Base-by-base conservation (phyloP, 2,888 invertebrate species). In the Zhuqinia jingwanae region DNA sequence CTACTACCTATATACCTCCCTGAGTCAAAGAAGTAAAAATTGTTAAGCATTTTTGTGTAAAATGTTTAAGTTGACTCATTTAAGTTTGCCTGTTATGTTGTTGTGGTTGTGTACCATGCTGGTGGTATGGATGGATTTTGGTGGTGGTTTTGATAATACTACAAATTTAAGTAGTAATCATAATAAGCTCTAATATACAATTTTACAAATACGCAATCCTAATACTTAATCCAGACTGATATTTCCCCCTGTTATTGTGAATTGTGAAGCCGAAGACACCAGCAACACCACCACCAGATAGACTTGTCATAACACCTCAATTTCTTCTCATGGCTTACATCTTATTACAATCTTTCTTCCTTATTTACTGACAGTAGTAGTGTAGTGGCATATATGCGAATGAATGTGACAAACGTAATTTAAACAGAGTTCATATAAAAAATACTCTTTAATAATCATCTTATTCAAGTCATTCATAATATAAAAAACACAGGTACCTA, bases 281-380 rank as follows among this genome's bases (percentile, higher is more conserved):
- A n/a, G n/a, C n/a, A n/a, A n/a, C n/a, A n/a, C n/a, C n/a, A n/a
- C n/a, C n/a, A n/a, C n/a, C n/a, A n/a, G n/a, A n/a, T n/a, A n/a
- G n/a, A n/a, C n/a, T n/a, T n/a, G n/a, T n/a, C n/a, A n/a, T n/a
- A n/a, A n/a, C n/a, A n/a, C n/a, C n/a, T n/a, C n/a, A n/a, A 22
- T 22, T 42, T 36, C 36, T 65, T 42, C 30, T 65, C 65, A 80
- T 68, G 68, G 80, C 68, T 80, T 65, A 22, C 68, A 80, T 6
- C 80, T 68, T 68, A 68, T 80, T 80, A 80, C 68, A 78, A 80
- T 53, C 68, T 68, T 47, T 79, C 65, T 79, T 65, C 80, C 68
- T 80, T 60, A 20, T 60, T 20, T 25, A 60, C 25, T 6, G 11
- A 2, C 5, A 22, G 2, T 20, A 25, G 13, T 20, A 17, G 3